These are phyloP conservation scores for Thripadectes ignobilis DNA, from an alignment of 2,797 vertebrate genomes.

Conservation along the genomic window DNA sequence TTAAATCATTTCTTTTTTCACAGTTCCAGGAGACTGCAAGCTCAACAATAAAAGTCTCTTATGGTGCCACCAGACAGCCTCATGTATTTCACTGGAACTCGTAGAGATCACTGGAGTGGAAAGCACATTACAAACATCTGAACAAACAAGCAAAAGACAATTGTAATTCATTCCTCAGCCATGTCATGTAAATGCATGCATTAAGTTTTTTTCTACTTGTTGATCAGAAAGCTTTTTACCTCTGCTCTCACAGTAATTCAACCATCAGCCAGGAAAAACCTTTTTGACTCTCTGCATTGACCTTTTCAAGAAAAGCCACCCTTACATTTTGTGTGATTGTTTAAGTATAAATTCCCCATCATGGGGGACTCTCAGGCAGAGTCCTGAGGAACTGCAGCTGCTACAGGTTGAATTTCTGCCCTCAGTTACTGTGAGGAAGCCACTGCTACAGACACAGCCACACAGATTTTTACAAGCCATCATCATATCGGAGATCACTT, in stretches of 20 bases:
- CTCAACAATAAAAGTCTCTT: neutral
- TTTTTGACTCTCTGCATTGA: neutral
- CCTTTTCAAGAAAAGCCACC: neutral
- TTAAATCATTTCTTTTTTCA: neutral
- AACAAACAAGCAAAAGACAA: neutral
- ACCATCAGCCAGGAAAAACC: neutral
- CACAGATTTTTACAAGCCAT: neutral
- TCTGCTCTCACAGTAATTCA: neutral
- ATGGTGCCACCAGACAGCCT: neutral
- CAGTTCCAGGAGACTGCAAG: neutral
- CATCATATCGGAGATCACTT: neutral
- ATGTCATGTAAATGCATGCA: neutral
- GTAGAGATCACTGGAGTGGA: neutral
- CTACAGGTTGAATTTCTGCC: neutral
- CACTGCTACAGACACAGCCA: neutral
- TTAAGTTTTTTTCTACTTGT: neutral
- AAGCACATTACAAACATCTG: neutral
- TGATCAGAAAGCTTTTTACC: neutral
- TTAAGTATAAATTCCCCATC: neutral
- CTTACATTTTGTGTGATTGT: neutral
- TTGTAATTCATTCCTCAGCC: neutral
- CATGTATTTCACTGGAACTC: neutral
- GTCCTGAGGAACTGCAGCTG: neutral
- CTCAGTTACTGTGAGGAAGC: neutral
- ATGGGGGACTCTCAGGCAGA: neutral